Evolutionary conservation across 2,888 invertebrate genomes (phyloP).

Genomic region (Chalcis sispes): DNA sequence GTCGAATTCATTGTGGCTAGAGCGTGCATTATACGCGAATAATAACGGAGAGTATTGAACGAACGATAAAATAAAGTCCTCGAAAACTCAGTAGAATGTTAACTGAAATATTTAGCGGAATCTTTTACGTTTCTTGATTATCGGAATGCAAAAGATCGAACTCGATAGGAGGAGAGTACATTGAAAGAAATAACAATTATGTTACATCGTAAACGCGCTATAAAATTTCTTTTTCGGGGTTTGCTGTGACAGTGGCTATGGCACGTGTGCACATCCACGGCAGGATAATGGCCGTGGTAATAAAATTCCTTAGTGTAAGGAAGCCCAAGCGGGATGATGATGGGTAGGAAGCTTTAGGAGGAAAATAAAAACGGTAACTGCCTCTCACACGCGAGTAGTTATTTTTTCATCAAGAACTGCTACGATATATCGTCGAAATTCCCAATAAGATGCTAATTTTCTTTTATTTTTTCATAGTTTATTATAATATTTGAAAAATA

Average conservation of each 20-base stretch:
- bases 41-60: too few species aligned
- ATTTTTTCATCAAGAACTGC: constrained; percentile 15
- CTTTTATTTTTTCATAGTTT: neutral
- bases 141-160: neutral
- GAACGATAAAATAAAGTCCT: too few species aligned
- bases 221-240: constrained; percentile 60
- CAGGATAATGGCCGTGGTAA: constrained; percentile 59
- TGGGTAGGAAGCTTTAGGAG: constrained; percentile 33
- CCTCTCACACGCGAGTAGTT: constrained; percentile 41
- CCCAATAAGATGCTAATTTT: constrained; percentile 46
- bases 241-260: constrained; percentile 26
- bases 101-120: too few species aligned
- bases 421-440: constrained; percentile 26
- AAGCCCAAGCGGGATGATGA: constrained; percentile 38
- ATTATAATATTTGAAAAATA: neutral
- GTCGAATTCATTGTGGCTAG: too few species aligned
- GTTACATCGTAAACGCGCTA: constrained; percentile 61
- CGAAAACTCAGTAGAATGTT: too few species aligned
- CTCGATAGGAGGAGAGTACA: constrained; percentile 1
- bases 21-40: too few species aligned
- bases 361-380: constrained; percentile 52
- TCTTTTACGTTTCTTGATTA: too few species aligned
- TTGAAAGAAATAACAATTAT: constrained; percentile 62
- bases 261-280: constrained; percentile 55
- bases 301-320: constrained; percentile 35